Percentiles rank a stretch among this genome's conserved stretches.
Evolutionary conservation across 1,140 invertebrate species (phyloP).

Genomic region (Chironomus tepperi): DNA sequence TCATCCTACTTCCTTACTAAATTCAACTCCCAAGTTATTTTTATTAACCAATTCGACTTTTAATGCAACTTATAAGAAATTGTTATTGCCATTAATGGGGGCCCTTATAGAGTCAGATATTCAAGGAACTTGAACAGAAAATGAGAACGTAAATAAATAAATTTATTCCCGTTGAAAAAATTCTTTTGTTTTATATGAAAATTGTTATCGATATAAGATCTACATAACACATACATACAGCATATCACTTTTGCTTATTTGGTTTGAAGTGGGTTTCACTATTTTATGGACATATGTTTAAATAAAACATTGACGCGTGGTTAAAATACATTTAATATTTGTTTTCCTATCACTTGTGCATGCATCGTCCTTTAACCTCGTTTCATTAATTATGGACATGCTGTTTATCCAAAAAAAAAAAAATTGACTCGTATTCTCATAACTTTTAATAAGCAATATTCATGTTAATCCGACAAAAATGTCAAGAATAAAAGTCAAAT

Average conservation of each 20-base stretch:
- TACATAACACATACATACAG: background rate
- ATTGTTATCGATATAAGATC: background rate
- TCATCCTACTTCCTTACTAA: too few relatives aligned
- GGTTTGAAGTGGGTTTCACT: background rate
- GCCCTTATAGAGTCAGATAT: too few relatives aligned
- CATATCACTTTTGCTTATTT: too few relatives aligned
- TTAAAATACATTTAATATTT: background rate
- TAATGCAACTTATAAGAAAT: background rate
- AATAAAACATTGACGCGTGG: background rate
- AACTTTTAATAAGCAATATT: too few relatives aligned
- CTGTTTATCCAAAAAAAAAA: background rate
- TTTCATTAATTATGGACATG: background rate
- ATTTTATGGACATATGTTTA: slow-evolving; percentile 2
- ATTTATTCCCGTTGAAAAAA: background rate
- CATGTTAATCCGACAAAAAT: too few relatives aligned
- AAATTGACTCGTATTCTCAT: background rate
- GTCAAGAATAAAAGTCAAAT: too few relatives aligned
- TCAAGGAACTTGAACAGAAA: background rate
- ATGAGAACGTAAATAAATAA: background rate
- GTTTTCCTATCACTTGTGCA: background rate
- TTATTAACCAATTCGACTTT: slow-evolving; percentile 6
- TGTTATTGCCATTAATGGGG: slow-evolving; percentile 12
- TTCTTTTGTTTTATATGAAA: too few relatives aligned
- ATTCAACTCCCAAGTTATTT: background rate
- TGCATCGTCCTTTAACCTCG: background rate